Evolutionary conservation across 2,113 vertebrate genomes (phyloP).

Genomic region (Protobothrops mucrosquamatus): DNA sequence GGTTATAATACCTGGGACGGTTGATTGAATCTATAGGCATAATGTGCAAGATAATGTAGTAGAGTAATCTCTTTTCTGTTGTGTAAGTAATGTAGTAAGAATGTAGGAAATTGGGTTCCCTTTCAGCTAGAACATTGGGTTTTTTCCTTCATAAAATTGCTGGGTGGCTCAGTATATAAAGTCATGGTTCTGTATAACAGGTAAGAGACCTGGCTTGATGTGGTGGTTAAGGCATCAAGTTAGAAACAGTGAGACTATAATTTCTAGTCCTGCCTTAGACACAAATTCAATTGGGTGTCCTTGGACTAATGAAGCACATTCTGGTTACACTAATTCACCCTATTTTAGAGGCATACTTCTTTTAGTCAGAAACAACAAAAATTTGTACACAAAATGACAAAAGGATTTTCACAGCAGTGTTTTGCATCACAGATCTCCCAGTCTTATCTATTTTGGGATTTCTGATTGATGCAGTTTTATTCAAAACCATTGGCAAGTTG

Average conservation of each 20-base stretch:
- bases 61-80: neutral
- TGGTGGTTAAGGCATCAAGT: neutral
- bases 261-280: neutral
- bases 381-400: neutral
- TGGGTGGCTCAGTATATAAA: neutral
- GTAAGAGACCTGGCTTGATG: neutral
- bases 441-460: neutral
- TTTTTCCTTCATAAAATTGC: neutral
- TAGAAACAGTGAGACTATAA: neutral
- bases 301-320: neutral
- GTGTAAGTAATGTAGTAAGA: neutral
- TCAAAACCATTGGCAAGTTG: neutral
- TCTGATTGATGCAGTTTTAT: neutral
- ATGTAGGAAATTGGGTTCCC: neutral
- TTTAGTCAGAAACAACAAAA: neutral
- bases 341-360: neutral
- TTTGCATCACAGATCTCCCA: neutral
- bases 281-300: neutral
- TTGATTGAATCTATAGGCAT: neutral
- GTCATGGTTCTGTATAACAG: neutral
- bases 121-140: neutral
- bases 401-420: neutral
- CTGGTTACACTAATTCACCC: neutral
- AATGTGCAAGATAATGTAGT: neutral
- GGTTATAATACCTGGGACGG: neutral